A percentile compares a stretch with the other conserved stretches of the same genome.
phyloP scores from a whole-genome alignment of 2,888 invertebrate species.

The Cetonia aurata region DNA sequence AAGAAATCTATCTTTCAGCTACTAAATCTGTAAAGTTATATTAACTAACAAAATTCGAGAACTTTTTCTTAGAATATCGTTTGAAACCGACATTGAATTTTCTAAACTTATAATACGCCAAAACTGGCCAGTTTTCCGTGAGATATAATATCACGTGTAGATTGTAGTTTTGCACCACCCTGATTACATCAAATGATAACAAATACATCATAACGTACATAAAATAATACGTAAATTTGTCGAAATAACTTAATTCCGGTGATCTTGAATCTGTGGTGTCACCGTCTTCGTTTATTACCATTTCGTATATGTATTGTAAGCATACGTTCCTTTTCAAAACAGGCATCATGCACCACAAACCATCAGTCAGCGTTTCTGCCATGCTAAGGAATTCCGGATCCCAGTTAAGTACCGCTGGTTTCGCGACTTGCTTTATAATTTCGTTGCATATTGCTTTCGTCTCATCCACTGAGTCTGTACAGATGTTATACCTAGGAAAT shows the following conservation, averaged over 20 bases:
- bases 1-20: no score
- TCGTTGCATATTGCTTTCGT: conserved; percentile 73
- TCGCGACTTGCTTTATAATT: conserved; percentile 72
- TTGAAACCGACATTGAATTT: conserved; percentile 13
- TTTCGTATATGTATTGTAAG: conserved; percentile 42
- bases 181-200: conserved; percentile 65
- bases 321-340: conserved; percentile 71
- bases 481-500: conserved; percentile 76
- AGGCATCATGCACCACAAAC: conserved; percentile 78
- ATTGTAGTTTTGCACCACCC: conserved; percentile 73
- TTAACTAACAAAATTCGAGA: no score
- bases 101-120: conserved; percentile 69
- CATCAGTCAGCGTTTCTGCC: conserved; percentile 74
- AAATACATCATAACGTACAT: conserved; percentile 42
- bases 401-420: conserved; percentile 72
- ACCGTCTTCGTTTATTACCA: conserved; percentile 37
- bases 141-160: conserved; percentile 72
- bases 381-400: conserved; percentile 76
- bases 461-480: conserved; percentile 73
- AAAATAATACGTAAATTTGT: conserved; percentile 31
- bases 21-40: no score
- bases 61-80: no score
- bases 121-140: conserved; percentile 76
- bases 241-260: conserved; percentile 10
- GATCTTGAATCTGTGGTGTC: conserved; percentile 2